Conservation (phyloP, 2,797 vertebrate species). For the Gallinago solitaria region DNA sequence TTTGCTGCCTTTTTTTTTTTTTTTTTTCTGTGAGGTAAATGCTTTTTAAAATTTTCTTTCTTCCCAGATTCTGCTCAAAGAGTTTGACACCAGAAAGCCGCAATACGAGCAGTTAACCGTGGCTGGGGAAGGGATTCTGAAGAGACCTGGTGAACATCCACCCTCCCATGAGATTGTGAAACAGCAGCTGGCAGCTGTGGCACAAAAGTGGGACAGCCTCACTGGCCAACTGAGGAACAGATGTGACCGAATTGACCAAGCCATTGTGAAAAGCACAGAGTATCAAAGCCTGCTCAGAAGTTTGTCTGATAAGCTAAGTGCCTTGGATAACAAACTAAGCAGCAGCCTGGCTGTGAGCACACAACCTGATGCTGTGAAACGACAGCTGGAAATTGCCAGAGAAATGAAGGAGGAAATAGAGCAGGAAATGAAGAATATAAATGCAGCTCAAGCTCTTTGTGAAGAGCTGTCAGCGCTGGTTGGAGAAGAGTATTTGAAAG, state of each 20-base stretch:
- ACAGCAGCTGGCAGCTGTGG: slow-evolving; percentile 84
- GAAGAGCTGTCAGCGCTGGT: slow-evolving; percentile 88
- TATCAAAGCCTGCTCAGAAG: slow-evolving; percentile 89
- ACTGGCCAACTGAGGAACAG: slow-evolving; percentile 88
- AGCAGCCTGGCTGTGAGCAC: slow-evolving; percentile 84
- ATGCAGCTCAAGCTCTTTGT: slow-evolving; percentile 84
- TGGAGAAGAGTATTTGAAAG: slow-evolving; percentile 93
- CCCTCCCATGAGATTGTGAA: slow-evolving; percentile 80
- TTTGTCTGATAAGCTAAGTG: slow-evolving; percentile 80
- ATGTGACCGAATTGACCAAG: slow-evolving; percentile 88
- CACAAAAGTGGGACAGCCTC: slow-evolving; percentile 90
- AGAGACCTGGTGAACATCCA: slow-evolving; percentile 82
- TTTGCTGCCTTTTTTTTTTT: neutral
- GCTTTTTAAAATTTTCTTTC: neutral
- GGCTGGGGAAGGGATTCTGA: slow-evolving; percentile 85
- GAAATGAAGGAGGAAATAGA: slow-evolving; percentile 85
- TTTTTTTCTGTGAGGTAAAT: neutral
- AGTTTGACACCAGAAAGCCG: slow-evolving; percentile 92
- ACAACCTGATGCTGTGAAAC: slow-evolving; percentile 88
- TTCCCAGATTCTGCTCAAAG: slow-evolving; percentile 92
- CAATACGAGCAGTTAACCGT: slow-evolving; percentile 90
- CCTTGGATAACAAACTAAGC: slow-evolving; percentile 84
- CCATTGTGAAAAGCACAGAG: slow-evolving; percentile 86
- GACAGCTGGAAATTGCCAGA: slow-evolving; percentile 87
- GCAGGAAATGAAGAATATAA: slow-evolving; percentile 86